Conservation (phyloP, 2,888 invertebrate genomes). For the Tetragonula carbonaria region DNA sequence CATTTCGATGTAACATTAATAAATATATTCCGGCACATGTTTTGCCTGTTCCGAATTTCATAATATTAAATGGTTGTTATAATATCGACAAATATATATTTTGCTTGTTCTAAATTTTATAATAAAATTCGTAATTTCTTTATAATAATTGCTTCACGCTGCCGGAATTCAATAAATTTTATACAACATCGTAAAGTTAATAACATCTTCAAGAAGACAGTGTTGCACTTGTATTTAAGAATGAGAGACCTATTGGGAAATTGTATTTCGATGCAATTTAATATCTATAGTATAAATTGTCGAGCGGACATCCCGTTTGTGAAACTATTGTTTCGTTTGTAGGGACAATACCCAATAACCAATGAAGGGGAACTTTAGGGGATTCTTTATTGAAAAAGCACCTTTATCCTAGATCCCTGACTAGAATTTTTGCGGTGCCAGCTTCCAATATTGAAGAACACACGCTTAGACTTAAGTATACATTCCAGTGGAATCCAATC, state of each 20-base stretch:
- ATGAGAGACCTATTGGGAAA: background rate
- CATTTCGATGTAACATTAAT: no score
- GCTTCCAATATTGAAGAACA: conserved; percentile 34
- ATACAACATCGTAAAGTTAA: no score
- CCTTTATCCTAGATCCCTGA: conserved; percentile 37
- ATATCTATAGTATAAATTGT: background rate
- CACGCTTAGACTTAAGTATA: background rate
- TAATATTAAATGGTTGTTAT: no score
- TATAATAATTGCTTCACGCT: no score
- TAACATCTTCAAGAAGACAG: background rate
- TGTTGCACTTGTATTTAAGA: background rate
- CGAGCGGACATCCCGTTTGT: background rate
- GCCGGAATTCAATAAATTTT: no score
- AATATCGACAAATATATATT: no score
- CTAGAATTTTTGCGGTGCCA: conserved; percentile 32
- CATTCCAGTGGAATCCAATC: conserved; percentile 5
- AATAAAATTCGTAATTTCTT: no score
- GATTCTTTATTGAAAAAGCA: conserved; percentile 31
- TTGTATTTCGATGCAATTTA: background rate
- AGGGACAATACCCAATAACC: conserved; percentile 7
- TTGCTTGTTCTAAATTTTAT: no score
- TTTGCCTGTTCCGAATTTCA: no score
- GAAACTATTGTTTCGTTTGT: background rate
- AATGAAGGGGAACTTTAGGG: background rate
- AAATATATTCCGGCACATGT: no score